Percentiles rank a stretch among this genome's conserved stretches.
Conservation (phyloP, 2,888 invertebrate genomes). For the Parnassius orleans region DNA sequence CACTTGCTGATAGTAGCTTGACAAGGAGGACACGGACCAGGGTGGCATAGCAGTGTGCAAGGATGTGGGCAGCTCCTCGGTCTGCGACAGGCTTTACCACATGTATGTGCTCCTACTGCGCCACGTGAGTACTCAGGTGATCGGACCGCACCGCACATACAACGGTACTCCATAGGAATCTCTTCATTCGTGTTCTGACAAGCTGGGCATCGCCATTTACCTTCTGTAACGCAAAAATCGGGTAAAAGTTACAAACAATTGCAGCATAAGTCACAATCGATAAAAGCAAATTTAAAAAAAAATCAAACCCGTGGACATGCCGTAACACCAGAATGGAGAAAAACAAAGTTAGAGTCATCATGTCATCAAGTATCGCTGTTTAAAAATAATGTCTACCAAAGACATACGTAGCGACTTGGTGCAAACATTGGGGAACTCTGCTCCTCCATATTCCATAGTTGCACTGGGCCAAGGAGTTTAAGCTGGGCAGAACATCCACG, state of each 20-base stretch:
- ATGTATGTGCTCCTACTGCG: constrained; percentile 90
- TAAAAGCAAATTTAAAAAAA: no score
- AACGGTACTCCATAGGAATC: constrained; percentile 90
- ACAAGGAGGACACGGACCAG: constrained; percentile 97
- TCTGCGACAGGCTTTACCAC: constrained; percentile 92
- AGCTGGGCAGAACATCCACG: no score
- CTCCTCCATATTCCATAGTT: no score
- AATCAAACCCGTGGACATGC: no score
- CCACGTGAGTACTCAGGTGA: constrained; percentile 88
- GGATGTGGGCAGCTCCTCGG: constrained; percentile 81
- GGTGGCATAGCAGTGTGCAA: constrained; percentile 93
- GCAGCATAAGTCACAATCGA: no score
- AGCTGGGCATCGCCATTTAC: constrained; percentile 97
- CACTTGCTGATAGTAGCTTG: constrained; percentile 85
- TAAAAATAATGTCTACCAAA: no score
- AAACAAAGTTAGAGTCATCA: no score
- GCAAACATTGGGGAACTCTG: no score
- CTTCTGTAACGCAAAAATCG: constrained; percentile 62
- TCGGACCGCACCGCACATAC: constrained; percentile 92
- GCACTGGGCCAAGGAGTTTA: no score
- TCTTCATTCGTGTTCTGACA: constrained; percentile 91
- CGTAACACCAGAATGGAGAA: no score
- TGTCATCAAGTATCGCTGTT: no score
- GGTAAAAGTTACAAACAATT: not conserved
- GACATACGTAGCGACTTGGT: no score